These are phyloP conservation scores for Rhinogobio ventralis DNA, from an alignment of 2,797 vertebrate species.

Conservation along the genomic window DNA sequence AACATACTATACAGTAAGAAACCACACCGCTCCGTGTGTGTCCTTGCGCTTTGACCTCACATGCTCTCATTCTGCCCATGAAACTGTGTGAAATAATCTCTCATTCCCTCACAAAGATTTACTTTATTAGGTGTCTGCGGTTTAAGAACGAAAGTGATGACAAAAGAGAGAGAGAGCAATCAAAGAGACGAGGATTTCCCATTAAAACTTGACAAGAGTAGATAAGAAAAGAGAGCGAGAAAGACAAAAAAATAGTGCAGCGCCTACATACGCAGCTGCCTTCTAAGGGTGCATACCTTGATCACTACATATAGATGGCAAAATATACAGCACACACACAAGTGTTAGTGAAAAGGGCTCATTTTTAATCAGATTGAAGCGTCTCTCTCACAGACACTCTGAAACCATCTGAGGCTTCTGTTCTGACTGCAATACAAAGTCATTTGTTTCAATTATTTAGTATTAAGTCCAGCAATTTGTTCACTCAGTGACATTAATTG, in stretches of 20 bases:
- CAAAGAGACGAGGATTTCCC: constrained; percentile 3
- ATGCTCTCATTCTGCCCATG: constrained; percentile 17
- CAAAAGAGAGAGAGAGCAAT: constrained; percentile 7
- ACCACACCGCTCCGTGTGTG: background rate
- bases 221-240: constrained; percentile 34
- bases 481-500: constrained; percentile 72
- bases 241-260: background rate
- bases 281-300: background rate
- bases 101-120: constrained; percentile 53
- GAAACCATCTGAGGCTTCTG: constrained; percentile 35
- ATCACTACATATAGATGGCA: background rate
- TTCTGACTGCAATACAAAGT: constrained; percentile 49
- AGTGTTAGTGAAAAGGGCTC: too few relatives aligned
- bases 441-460: constrained; percentile 81
- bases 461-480: constrained; percentile 66
- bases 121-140: constrained; percentile 47
- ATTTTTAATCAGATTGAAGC: background rate
- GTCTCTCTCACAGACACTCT: background rate
- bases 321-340: background rate
- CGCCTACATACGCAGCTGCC: background rate
- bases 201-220: background rate
- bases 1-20: background rate
- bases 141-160: constrained; percentile 23
- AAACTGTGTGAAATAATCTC: constrained; percentile 53
- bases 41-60: constrained; percentile 16